Evolutionary conservation across 2,113 vertebrate species (phyloP).

Genomic region (Gila orcuttii): DNA sequence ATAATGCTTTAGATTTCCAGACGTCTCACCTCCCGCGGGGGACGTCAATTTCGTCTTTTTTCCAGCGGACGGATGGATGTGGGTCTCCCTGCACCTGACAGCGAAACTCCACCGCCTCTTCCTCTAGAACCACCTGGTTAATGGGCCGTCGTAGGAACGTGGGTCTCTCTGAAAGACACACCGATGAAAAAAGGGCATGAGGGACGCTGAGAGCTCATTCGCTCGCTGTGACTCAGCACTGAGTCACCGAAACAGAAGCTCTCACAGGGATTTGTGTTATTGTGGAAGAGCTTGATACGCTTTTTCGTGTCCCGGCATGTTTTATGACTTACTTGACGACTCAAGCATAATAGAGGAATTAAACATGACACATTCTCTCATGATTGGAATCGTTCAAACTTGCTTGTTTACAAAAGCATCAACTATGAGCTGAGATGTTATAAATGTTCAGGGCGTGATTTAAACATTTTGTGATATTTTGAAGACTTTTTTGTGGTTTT

Average conservation of each 20-base stretch:
- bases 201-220: not conserved
- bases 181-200: constrained; percentile 12
- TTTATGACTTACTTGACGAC: constrained; percentile 10
- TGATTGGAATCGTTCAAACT: not conserved
- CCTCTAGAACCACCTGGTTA: constrained; percentile 97
- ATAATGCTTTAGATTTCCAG: constrained; percentile 14
- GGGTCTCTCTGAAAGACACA: constrained; percentile 84
- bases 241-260: not conserved
- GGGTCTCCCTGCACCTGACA: constrained; percentile 98
- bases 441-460: not conserved
- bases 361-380: constrained; percentile 13
- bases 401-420: not conserved
- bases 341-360: constrained; percentile 3
- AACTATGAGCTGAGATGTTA: not conserved
- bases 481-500: not conserved
- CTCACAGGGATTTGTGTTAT: not conserved
- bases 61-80: constrained; percentile 93
- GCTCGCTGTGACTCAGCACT: not conserved
- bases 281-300: not conserved
- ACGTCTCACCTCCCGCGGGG: constrained; percentile 87
- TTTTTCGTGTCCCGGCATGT: not conserved
- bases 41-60: constrained; percentile 91
- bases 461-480: not conserved
- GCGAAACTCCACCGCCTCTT: constrained; percentile 92
- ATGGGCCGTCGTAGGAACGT: constrained; percentile 94